Evolutionary conservation across 2,888 invertebrate species (phyloP), one percentile per base, ranked within the genome.

Genomic region (Tiliacea citrago): DNA sequence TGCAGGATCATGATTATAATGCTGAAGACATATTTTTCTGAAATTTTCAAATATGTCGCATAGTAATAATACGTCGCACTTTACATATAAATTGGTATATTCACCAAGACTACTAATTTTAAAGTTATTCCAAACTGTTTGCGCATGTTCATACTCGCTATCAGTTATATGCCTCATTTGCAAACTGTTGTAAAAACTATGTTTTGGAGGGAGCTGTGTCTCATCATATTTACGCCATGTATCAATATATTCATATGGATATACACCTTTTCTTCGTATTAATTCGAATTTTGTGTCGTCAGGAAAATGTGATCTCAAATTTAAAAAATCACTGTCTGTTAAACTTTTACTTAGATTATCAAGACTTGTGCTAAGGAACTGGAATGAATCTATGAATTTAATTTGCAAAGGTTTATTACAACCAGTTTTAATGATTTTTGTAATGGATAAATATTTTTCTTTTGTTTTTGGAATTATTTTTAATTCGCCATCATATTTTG

Each of bases 131-230:
- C 58, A 58, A 24, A 58, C 35, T 7, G 29, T 35, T 58, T 60
- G 58, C 18, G 58, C 58, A 18, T 58, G 58, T 58, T 35, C 9
- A 35, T 35, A 35, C 24, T 58, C 58, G 24, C 18, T 29, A 35
- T 35, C 35, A 29, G 35, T 18, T 29, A 35, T 58, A 29, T 58
- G 58, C 13, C 6, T 58, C 58, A 58, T 58, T 58, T 58, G 18
- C 24, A 58, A 65, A 21, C 13, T 47, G 18, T 65, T 65, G 4
- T 47, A 63, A 49, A 65, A 65, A 29, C 21, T 12, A 49, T 49
- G 55, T 60, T 66, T 78, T 42, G 78, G 69, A 39, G 73, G 70
- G 35, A 73, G 67, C 24, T 67, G 55, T 29, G 55, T 67, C 8
- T 67, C 42, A 45, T n/a, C n/a, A n/a, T n/a, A 67, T 67, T 42